A percentile compares a stretch with the other conserved stretches of the same genome.
These are phyloP conservation scores for Perizoma flavofasciatum DNA, from an alignment of 2,888 invertebrate genomes.

Conservation along the genomic window DNA sequence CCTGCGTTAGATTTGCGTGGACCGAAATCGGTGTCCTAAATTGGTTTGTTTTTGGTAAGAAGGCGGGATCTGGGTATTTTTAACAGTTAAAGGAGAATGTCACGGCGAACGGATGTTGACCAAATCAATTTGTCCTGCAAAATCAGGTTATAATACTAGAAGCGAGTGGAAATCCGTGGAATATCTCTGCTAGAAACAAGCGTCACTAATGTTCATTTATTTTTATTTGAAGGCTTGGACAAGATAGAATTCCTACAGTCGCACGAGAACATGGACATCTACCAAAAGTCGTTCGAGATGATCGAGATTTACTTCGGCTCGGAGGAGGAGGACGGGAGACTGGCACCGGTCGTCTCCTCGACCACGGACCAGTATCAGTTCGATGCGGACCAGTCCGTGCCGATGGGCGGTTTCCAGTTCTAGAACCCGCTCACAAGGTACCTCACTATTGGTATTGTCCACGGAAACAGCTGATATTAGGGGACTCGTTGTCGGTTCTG, in stretches of 20 bases:
- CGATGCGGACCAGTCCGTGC: conserved; percentile 87
- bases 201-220: background rate
- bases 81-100: too few relatives aligned
- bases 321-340: conserved; percentile 93
- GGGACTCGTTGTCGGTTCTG: background rate
- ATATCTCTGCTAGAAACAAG: too few relatives aligned
- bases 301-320: conserved; percentile 98
- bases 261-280: conserved; percentile 98
- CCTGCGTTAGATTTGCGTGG: too few relatives aligned
- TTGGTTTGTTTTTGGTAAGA: too few relatives aligned
- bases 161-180: too few relatives aligned
- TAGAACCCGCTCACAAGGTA: conserved; percentile 67
- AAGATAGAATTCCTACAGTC: conserved; percentile 99
- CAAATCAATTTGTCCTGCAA: too few relatives aligned
- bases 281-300: conserved; percentile 98
- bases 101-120: too few relatives aligned
- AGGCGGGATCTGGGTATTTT: too few relatives aligned
- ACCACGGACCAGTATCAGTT: conserved; percentile 90
- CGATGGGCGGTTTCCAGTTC: conserved; percentile 92
- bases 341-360: conserved; percentile 91
- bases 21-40: too few relatives aligned
- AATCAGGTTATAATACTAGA: too few relatives aligned
- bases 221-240: conserved; percentile 72
- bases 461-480: background rate
- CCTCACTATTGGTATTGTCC: conserved; percentile 12